Conservation (phyloP, 2,888 invertebrate species). For the Mylabris sibirica region DNA sequence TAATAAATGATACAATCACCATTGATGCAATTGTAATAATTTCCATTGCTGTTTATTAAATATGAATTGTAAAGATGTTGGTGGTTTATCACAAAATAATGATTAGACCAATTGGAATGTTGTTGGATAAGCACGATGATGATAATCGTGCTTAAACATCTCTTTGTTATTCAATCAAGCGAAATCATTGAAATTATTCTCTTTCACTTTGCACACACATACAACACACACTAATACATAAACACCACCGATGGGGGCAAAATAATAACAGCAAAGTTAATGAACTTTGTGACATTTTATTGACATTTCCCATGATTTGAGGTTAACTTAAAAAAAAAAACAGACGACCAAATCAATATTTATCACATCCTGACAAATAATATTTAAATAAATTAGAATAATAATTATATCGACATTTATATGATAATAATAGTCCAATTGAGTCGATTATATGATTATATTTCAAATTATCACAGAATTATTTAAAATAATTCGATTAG, state of each 20-base stretch:
- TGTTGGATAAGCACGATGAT: conserved; percentile 6
- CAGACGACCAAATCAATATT: neutral
- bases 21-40: conserved; percentile 61
- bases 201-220: neutral
- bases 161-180: neutral
- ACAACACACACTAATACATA: neutral
- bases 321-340: neutral
- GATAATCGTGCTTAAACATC: neutral
- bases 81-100: conserved; percentile 38
- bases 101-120: conserved; percentile 44
- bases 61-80: conserved; percentile 20
- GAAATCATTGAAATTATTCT: neutral
- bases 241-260: neutral
- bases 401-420: neutral
- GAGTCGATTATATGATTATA: neutral
- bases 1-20: conserved; percentile 62
- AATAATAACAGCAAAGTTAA: neutral
- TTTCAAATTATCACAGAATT: neutral
- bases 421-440: neutral
- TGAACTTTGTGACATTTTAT: neutral
- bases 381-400: neutral
- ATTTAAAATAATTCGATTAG: neutral
- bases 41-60: conserved; percentile 49
- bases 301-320: neutral
- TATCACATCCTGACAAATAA: neutral